Conservation (phyloP, 2,797 vertebrate species). For the Ctenochaetus hawaiiensis region DNA sequence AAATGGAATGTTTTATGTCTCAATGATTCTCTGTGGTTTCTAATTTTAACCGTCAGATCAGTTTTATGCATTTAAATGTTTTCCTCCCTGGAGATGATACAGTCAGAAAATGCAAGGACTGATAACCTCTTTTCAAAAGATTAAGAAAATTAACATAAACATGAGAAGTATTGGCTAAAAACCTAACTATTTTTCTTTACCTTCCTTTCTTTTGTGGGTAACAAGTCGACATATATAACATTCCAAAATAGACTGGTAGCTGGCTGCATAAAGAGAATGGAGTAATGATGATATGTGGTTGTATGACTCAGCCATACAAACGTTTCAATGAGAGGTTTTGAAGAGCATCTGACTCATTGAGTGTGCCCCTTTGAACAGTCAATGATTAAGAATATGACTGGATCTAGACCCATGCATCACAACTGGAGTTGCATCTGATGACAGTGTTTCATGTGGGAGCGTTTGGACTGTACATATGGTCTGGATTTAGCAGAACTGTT, state of each 20-base stretch:
- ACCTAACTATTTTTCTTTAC: not conserved
- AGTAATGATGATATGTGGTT: slow-evolving; percentile 38
- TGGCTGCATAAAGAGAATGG: slow-evolving; percentile 27
- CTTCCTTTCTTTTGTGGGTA: slow-evolving; percentile 24
- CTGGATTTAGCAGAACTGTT: slow-evolving; percentile 37
- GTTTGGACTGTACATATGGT: slow-evolving; percentile 58
- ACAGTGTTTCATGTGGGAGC: slow-evolving; percentile 8
- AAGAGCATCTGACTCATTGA: slow-evolving; percentile 9
- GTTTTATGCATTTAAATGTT: slow-evolving; percentile 31
- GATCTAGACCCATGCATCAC: slow-evolving; percentile 2
- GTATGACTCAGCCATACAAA: slow-evolving; percentile 18
- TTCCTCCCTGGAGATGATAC: slow-evolving; percentile 37
- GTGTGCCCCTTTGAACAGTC: slow-evolving; percentile 10
- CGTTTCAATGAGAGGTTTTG: slow-evolving; percentile 33
- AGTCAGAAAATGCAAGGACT: slow-evolving; percentile 27
- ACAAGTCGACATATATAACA: slow-evolving; percentile 63
- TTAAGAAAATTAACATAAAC: slow-evolving; percentile 33
- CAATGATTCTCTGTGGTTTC: slow-evolving; percentile 33
- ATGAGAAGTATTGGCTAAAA: slow-evolving; percentile 25
- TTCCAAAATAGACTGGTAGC: slow-evolving; percentile 69
- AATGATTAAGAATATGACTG: slow-evolving; percentile 7
- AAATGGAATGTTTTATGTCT: slow-evolving; percentile 44
- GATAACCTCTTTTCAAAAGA: slow-evolving; percentile 24
- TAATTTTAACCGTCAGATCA: slow-evolving; percentile 6
- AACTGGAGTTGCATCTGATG: slow-evolving; percentile 11